These are phyloP conservation scores for Penaeus chinensis DNA, from an alignment of 1,140 invertebrate species.

Conservation along the genomic window DNA sequence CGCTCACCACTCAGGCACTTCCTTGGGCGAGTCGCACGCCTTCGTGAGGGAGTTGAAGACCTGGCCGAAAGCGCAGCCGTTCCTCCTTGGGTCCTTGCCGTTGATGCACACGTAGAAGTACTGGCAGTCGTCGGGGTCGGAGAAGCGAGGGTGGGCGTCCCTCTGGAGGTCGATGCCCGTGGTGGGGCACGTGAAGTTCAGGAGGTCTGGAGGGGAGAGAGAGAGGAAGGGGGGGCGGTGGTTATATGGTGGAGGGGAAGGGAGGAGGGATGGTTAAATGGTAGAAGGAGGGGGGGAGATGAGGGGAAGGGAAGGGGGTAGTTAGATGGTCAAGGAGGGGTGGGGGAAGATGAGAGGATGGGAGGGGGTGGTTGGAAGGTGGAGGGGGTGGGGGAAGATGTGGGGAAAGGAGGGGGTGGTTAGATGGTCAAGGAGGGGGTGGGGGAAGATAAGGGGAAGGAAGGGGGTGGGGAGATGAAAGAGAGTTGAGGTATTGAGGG, in stretches of 20 bases:
- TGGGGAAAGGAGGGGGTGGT: too few species aligned
- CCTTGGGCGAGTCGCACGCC: slow-evolving; percentile 86
- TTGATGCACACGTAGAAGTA: slow-evolving; percentile 91
- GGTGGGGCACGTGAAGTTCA: neutral
- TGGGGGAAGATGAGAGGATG: neutral
- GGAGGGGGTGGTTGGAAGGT: neutral
- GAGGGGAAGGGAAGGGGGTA: too few species aligned
- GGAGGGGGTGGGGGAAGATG: neutral
- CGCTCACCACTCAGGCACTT: slow-evolving; percentile 85
- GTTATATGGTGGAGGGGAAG: neutral
- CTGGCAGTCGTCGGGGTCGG: slow-evolving; percentile 87
- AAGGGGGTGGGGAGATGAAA: neutral
- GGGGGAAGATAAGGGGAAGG: too few species aligned
- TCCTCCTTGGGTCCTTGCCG: slow-evolving; percentile 84
- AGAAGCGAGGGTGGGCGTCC: slow-evolving; percentile 86
- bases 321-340: too few species aligned
- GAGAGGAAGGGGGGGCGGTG: neutral
- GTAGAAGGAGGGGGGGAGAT: neutral
- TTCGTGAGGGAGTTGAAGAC: slow-evolving; percentile 87
- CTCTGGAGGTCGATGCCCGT: slow-evolving; percentile 70
- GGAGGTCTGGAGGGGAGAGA: neutral
- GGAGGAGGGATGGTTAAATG: neutral
- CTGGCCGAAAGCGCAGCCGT: slow-evolving; percentile 85
- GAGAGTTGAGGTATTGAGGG: neutral
- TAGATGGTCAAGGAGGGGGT: too few species aligned